Evolutionary conservation across 2,888 invertebrate genomes (phyloP).

Genomic region (Megastigmus dorsalis): DNA sequence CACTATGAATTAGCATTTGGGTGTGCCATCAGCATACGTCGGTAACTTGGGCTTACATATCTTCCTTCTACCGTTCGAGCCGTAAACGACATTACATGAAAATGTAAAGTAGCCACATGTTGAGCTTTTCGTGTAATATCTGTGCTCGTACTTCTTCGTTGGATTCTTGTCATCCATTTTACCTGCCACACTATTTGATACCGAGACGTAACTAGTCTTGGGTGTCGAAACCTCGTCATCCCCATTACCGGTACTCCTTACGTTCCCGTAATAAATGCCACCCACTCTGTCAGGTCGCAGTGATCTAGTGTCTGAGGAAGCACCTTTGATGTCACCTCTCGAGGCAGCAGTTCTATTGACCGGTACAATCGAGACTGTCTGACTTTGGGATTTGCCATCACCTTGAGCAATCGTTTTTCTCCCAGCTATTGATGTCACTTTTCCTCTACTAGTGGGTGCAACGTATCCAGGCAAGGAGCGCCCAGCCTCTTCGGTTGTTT

Average conservation of each 20-base stretch:
- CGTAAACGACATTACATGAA: slow-evolving; percentile 87
- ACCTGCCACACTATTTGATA: slow-evolving; percentile 87
- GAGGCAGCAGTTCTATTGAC: slow-evolving; percentile 53
- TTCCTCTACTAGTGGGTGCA: slow-evolving; percentile 79
- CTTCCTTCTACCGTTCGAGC: slow-evolving; percentile 85
- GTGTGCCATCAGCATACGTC: slow-evolving; percentile 84
- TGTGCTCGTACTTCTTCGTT: slow-evolving; percentile 77
- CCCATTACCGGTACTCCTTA: not conserved
- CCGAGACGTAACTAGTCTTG: slow-evolving; percentile 81
- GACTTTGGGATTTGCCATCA: slow-evolving; percentile 81
- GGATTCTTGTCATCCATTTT: slow-evolving; percentile 79
- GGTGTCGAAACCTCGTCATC: slow-evolving; percentile 29
- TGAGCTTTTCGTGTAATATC: slow-evolving; percentile 90
- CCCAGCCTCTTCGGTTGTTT: slow-evolving; percentile 63
- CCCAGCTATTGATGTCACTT: slow-evolving; percentile 80
- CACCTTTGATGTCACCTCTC: not conserved
- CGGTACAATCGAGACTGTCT: slow-evolving; percentile 76
- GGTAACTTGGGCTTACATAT: slow-evolving; percentile 88
- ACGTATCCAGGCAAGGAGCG: slow-evolving; percentile 80
- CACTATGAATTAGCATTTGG: slow-evolving; percentile 66
- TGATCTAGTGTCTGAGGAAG: slow-evolving; percentile 59
- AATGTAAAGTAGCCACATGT: slow-evolving; percentile 92
- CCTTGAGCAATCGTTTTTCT: slow-evolving; percentile 76
- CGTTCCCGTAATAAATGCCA: slow-evolving; percentile 17
- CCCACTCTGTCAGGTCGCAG: slow-evolving; percentile 53